Conservation (phyloP, 1,140 invertebrate species). For the Euglossa dilemma region DNA sequence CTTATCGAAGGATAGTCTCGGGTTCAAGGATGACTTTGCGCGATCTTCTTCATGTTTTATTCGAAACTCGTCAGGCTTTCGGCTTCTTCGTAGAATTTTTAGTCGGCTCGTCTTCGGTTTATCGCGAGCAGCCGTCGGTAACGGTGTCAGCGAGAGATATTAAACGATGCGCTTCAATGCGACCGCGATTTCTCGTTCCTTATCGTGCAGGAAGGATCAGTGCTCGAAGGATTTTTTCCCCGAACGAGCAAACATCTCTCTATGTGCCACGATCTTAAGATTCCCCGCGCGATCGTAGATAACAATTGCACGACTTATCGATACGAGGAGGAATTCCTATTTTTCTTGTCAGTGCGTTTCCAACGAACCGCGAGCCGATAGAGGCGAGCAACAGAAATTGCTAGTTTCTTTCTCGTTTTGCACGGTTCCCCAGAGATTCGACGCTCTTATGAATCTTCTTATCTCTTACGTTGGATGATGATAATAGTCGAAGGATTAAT, state of each 20-base stretch:
- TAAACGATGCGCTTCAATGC: background rate
- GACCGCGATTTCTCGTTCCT: background rate
- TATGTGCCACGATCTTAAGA: background rate
- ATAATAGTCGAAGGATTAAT: background rate
- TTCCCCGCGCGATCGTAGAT: conserved; percentile 16
- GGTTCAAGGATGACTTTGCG: background rate
- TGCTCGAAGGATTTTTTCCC: background rate
- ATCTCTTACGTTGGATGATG: too few relatives aligned
- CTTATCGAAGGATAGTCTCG: background rate
- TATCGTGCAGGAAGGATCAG: conserved; percentile 12
- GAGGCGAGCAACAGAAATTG: background rate
- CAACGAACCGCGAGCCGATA: too few relatives aligned
- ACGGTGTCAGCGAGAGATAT: background rate
- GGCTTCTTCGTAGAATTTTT: background rate
- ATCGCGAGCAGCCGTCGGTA: background rate
- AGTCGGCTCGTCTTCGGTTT: background rate
- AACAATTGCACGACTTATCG: background rate
- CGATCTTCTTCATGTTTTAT: background rate
- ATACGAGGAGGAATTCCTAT: background rate
- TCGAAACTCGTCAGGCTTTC: background rate
- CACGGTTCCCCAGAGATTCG: background rate
- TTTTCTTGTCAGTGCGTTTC: too few relatives aligned
- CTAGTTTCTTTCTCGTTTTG: background rate
- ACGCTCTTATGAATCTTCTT: background rate
- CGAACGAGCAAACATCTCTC: background rate